Conservation (phyloP, 1,140 invertebrate species). For the Wasmannia auropunctata region DNA sequence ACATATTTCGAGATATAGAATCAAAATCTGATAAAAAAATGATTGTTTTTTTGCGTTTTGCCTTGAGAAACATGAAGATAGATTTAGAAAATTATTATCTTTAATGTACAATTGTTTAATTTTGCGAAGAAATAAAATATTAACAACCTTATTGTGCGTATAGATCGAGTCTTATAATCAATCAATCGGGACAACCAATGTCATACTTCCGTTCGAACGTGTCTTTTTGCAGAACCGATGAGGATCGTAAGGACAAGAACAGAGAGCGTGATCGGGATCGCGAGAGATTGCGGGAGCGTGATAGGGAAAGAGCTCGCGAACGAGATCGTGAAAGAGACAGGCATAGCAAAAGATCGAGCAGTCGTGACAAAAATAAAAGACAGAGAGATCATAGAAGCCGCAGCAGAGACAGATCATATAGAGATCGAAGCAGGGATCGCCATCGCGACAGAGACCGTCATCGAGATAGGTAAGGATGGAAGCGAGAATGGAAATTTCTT, state of each 20-base stretch:
- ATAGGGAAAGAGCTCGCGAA: conserved; percentile 76
- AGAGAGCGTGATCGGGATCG: conserved; percentile 78
- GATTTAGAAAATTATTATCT: not conserved
- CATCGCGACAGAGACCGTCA: conserved; percentile 80
- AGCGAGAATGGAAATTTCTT: not conserved
- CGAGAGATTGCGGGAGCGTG: conserved; percentile 77
- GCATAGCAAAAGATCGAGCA: conserved; percentile 74
- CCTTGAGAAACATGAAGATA: not conserved
- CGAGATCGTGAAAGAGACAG: conserved; percentile 80
- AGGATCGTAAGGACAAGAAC: conserved; percentile 80
- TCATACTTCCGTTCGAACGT: conserved; percentile 72
- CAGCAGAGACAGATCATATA: conserved; percentile 80
- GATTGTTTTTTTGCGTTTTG: not conserved
- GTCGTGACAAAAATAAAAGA: conserved; percentile 77
- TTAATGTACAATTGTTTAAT: not conserved
- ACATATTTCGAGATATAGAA: not conserved
- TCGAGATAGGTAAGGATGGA: conserved; percentile 76
- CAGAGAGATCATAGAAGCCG: conserved; percentile 80
- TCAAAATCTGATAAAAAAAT: not conserved
- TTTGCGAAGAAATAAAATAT: not conserved
- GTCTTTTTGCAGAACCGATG: conserved; percentile 79
- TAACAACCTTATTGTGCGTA: not conserved
- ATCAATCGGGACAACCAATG: conserved; percentile 9
- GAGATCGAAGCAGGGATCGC: conserved; percentile 79
- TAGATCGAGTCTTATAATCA: not conserved